phyloP scores from a whole-genome alignment of 2,888 invertebrate species.

The Cremastinae sp. region DNA sequence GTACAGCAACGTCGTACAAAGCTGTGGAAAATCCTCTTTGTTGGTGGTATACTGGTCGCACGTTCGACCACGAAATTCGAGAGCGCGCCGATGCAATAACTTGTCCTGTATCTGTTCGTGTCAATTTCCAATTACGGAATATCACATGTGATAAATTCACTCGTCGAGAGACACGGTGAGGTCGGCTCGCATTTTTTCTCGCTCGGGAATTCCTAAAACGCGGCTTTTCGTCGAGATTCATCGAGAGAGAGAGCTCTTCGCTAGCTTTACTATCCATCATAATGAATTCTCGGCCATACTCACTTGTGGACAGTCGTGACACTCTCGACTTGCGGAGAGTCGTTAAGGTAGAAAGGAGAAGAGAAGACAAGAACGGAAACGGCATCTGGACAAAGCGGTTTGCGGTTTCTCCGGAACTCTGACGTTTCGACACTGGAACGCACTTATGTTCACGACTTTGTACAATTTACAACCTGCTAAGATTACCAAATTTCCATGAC shows the following conservation, averaged over 20 bases:
- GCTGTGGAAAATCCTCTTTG: slow-evolving; percentile 40
- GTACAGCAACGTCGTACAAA: slow-evolving; percentile 30
- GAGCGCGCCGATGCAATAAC: no score
- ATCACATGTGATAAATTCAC: neutral
- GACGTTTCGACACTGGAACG: slow-evolving; percentile 47
- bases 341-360: slow-evolving; percentile 27
- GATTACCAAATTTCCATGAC: no score
- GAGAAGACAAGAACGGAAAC: neutral
- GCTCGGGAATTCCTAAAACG: neutral
- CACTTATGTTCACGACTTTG: slow-evolving; percentile 16
- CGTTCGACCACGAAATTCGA: slow-evolving; percentile 11
- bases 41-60: slow-evolving; percentile 22
- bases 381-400: slow-evolving; percentile 3
- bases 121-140: slow-evolving; percentile 55
- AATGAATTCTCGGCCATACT: neutral
- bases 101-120: slow-evolving; percentile 21
- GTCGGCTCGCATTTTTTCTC: neutral
- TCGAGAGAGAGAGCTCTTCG: no score
- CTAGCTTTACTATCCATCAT: slow-evolving; percentile 1
- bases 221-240: neutral
- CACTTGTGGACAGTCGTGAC: neutral
- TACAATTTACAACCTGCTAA: neutral
- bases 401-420: slow-evolving; percentile 37
- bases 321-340: slow-evolving; percentile 14
- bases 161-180: neutral